Conservation (phyloP, 2,113 vertebrate species). For the Dicaeum eximium region DNA sequence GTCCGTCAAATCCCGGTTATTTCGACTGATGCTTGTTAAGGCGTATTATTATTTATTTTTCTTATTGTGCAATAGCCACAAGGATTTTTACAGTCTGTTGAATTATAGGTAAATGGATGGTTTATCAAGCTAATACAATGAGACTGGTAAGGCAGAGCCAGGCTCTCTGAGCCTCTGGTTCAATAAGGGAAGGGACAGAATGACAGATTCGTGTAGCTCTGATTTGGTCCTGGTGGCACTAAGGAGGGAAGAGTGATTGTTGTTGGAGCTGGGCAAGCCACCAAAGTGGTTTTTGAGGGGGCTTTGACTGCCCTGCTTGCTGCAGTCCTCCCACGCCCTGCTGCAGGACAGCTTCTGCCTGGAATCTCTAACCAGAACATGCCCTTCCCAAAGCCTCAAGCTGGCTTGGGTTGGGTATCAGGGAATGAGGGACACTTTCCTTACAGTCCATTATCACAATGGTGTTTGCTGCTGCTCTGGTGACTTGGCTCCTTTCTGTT, state of each 20-base stretch:
- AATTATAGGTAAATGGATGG: slow-evolving; percentile 22
- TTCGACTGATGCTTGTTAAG: slow-evolving; percentile 15
- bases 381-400: background rate
- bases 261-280: background rate
- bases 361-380: background rate
- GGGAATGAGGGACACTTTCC: background rate
- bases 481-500: background rate
- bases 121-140: slow-evolving; percentile 55
- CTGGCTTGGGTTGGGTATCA: background rate
- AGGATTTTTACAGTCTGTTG: slow-evolving; percentile 48
- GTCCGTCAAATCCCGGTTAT: slow-evolving; percentile 21
- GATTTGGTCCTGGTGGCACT: slow-evolving; percentile 2
- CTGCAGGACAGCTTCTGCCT: background rate
- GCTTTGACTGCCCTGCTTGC: background rate
- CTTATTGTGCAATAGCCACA: slow-evolving; percentile 20
- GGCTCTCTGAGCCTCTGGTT: slow-evolving; percentile 18
- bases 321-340: rapidly evolving
- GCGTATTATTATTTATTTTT: slow-evolving; percentile 51
- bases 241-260: background rate
- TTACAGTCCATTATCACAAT: background rate
- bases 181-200: slow-evolving; percentile 5
- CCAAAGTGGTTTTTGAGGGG: background rate
- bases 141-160: slow-evolving; percentile 17
- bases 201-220: background rate
- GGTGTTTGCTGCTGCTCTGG: background rate